Evolutionary conservation across 1,140 invertebrate genomes (phyloP).

Genomic region (Polyergus mexicanus): DNA sequence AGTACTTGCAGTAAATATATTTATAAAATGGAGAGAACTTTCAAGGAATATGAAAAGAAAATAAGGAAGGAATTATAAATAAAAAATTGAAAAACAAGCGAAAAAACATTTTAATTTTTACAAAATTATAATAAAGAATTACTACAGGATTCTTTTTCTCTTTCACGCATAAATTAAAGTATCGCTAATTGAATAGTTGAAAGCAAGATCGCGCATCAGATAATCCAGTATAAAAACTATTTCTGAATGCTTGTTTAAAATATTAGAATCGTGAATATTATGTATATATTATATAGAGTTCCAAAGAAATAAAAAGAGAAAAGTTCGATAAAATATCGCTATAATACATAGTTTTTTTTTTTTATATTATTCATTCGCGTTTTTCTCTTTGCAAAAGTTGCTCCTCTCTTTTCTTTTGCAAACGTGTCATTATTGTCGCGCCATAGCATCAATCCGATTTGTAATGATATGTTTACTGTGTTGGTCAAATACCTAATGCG

Average conservation of each 20-base stretch:
- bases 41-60: background rate
- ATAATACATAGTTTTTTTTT: background rate
- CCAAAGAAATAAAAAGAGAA: background rate
- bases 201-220: background rate
- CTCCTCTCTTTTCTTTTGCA: background rate
- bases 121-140: background rate
- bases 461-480: constrained; percentile 19
- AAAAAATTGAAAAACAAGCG: background rate
- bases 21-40: constrained; percentile 3
- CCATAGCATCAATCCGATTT: constrained; percentile 3
- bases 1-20: constrained; percentile 23
- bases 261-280: constrained; percentile 17
- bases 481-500: background rate
- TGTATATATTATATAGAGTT: background rate
- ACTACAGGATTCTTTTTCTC: background rate
- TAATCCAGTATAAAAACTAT: background rate
- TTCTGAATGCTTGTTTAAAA: background rate
- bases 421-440: constrained; percentile 26
- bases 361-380: background rate
- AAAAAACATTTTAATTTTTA: no score
- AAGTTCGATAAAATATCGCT: background rate
- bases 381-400: background rate
- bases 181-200: background rate
- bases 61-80: background rate
- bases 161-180: background rate